phyloP scores from a whole-genome alignment of 1,140 invertebrate genomes.

The Cyrtorhinus lividipennis region DNA sequence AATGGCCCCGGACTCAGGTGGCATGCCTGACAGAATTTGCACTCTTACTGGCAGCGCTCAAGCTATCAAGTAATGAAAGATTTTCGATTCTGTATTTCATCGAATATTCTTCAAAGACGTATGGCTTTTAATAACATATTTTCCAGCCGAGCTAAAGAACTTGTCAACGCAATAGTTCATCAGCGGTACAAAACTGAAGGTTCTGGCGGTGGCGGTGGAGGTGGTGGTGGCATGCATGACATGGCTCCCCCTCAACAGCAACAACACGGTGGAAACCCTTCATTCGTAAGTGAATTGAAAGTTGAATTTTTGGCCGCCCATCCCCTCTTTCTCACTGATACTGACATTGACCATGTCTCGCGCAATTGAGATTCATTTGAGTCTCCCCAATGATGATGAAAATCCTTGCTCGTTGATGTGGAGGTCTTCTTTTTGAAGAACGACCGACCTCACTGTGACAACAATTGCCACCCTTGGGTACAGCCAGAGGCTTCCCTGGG shows the following conservation, averaged over 20 bases:
- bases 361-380: too few species aligned
- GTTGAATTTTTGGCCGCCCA: too few species aligned
- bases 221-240: constrained; percentile 29
- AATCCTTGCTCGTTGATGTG: constrained; percentile 5
- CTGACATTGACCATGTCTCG: too few species aligned
- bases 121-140: background rate
- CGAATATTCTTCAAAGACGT: too few species aligned
- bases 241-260: constrained; percentile 22
- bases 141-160: constrained; percentile 64
- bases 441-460: background rate
- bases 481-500: background rate
- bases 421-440: too few species aligned
- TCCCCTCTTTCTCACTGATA: too few species aligned
- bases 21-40: constrained; percentile 70
- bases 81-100: too few species aligned
- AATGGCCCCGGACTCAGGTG: constrained; percentile 80
- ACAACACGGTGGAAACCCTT: constrained; percentile 26
- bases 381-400: background rate
- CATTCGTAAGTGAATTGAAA: constrained; percentile 17
- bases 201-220: constrained; percentile 30
- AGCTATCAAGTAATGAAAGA: constrained; percentile 70
- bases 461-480: background rate
- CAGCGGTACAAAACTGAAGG: constrained; percentile 42
- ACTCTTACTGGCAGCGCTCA: constrained; percentile 78
- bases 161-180: constrained; percentile 54